Conservation (phyloP, 2,888 invertebrate genomes). For the Acrobasis consociella region DNA sequence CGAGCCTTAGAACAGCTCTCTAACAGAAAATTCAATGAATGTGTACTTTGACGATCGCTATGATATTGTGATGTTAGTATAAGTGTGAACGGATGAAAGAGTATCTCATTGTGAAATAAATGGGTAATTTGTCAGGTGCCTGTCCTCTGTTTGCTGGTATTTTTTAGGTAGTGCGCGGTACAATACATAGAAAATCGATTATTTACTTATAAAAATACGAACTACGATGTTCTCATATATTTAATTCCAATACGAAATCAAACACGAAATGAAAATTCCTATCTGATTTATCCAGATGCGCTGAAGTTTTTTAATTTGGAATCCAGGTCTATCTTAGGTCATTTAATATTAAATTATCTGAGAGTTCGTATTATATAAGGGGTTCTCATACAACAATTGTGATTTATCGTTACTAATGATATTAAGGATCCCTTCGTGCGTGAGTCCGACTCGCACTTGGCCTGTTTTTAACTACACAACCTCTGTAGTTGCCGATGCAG, state of each 20-base stretch:
- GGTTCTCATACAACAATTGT: too few species aligned
- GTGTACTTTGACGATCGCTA: conserved; percentile 1
- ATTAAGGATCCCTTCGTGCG: too few species aligned
- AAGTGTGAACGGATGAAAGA: conserved; percentile 12
- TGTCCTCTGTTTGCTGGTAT: conserved; percentile 9
- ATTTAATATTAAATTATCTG: too few species aligned
- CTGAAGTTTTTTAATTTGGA: background rate
- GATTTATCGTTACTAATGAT: too few species aligned
- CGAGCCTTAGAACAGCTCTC: background rate
- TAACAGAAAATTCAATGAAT: conserved; percentile 11
- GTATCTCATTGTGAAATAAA: conserved; percentile 16
- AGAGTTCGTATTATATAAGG: too few species aligned
- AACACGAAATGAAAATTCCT: conserved; percentile 11
- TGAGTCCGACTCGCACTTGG: too few species aligned
- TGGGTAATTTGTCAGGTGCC: conserved; percentile 15
- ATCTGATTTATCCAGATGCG: background rate
- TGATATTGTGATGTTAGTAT: conserved; percentile 12
- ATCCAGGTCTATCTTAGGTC: background rate
- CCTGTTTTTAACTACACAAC: background rate
- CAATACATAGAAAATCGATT: background rate
- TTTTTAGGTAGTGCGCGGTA: background rate
- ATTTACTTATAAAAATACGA: too few species aligned
- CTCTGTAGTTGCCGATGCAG: background rate
- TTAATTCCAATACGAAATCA: too few species aligned
- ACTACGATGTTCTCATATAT: too few species aligned